phyloP scores from a whole-genome alignment of 2,797 vertebrate species.

The Sciurus carolinensis region DNA sequence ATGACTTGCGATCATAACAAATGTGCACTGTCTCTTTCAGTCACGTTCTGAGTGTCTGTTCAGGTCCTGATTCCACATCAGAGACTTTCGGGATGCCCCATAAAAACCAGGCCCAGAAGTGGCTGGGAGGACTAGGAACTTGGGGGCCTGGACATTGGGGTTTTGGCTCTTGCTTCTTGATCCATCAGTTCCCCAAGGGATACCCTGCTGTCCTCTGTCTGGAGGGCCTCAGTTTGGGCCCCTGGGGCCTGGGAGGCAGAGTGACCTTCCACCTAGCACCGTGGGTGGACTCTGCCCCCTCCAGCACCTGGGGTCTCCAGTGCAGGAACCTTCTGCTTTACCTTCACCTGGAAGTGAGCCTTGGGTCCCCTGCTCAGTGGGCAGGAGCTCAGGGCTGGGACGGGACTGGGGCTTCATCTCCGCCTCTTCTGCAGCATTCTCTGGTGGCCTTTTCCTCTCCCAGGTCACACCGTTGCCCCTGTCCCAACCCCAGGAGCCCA shows the following conservation, averaged over 20 bases:
- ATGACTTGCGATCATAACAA: neutral
- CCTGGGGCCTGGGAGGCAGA: neutral
- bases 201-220: no score
- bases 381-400: neutral
- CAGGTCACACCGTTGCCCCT: neutral
- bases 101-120: neutral
- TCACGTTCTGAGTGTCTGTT: neutral
- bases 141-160: rapidly evolving
- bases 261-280: neutral
- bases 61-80: neutral
- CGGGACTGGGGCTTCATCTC: no score
- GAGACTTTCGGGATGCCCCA: neutral
- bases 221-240: neutral
- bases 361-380: neutral
- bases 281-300: rapidly evolving
- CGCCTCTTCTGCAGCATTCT: neutral
- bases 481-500: neutral
- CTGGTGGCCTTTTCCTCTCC: neutral
- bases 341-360: neutral
- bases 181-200: neutral
- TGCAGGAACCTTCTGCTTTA: neutral
- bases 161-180: neutral
- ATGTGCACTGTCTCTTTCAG: rapidly evolving
- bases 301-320: neutral
- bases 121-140: no score